A percentile compares a stretch with the other conserved stretches of the same genome.
Conservation (phyloP, 2,888 invertebrate genomes). For the Bhutanitis thaidina region DNA sequence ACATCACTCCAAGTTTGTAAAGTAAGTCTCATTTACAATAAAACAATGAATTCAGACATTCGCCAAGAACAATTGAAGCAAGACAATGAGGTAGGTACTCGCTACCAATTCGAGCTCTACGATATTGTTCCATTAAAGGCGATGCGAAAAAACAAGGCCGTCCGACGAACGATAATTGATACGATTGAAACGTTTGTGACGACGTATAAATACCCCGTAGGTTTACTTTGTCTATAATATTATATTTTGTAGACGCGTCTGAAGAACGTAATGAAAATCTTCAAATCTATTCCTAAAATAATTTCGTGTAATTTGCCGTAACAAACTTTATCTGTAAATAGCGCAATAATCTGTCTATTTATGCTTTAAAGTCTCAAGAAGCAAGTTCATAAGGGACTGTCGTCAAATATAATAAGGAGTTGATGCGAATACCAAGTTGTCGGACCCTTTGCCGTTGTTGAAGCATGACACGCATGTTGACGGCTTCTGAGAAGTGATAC, state of each 20-base stretch:
- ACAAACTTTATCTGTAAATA: too few species aligned
- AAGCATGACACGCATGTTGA: not conserved
- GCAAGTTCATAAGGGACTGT: not conserved
- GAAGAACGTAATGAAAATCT: too few species aligned
- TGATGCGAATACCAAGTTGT: slow-evolving; percentile 10
- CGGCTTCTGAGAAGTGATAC: slow-evolving; percentile 11
- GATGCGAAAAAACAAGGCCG: slow-evolving; percentile 14
- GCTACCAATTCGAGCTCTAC: slow-evolving; percentile 7
- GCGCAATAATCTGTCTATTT: too few species aligned
- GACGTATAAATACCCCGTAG: too few species aligned
- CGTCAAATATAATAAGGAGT: not conserved
- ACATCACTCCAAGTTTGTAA: not conserved
- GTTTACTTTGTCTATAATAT: too few species aligned
- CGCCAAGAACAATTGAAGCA: slow-evolving; percentile 8
- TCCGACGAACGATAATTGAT: slow-evolving; percentile 8
- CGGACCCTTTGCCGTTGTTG: slow-evolving; percentile 8
- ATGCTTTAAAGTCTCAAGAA: too few species aligned
- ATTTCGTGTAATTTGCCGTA: too few species aligned
- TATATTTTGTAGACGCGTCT: too few species aligned
- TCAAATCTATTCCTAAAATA: too few species aligned
- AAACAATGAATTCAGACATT: slow-evolving; percentile 12
- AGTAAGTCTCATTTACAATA: slow-evolving; percentile 9
- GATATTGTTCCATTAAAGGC: slow-evolving; percentile 17
- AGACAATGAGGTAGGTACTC: slow-evolving; percentile 12
- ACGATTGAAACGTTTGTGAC: not conserved